Base-by-base conservation (phyloP, 2,797 vertebrate genomes). In the Anomalospiza imberbis region DNA sequence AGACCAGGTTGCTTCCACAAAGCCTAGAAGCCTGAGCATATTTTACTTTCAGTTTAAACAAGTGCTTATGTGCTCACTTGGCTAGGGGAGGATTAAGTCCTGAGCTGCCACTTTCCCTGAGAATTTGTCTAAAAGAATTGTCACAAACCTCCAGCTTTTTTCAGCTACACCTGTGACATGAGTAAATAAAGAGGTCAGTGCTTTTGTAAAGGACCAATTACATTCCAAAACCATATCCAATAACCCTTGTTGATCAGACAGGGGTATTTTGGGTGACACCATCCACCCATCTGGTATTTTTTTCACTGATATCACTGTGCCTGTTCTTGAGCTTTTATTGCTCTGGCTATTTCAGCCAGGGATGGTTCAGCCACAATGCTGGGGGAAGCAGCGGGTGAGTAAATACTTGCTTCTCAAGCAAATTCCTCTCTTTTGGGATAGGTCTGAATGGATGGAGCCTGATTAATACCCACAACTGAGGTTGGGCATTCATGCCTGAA, bases 341-440 rank as follows among this genome's bases (percentile, higher is more conserved):
- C 17, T 2, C 4, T 21, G n/a, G 29, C 38, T 55, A 2, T 45
- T 44, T 91, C 65, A 74, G 34, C 53, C 34, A 32, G 44, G n/a
- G 44, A 19, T 54, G 7, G 17, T 28, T 44, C 2, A 3, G 55
- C 19, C 21, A 11, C 19, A 13, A 2, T 19, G 68, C 50, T 16
- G 22, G 10, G 55, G 60, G 15, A 88, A 57, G 32, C 0, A 1
- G 15, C 0, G 1, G 12, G 32, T 61, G 57, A 36, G 75, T 84
- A 58, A 66, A 62, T 58, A 70, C 34, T 36, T 87, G 63, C 40
- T 88, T 74, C 93, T 74, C 50, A 24, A 85, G 54, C 48, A 22
- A 74, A 88, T 54, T 76, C 75, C 34, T 82, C 34, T 80, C n/a
- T 61, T 1, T 0, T 67, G 32, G 42, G 45, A 9, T 79, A 53